Evolutionary conservation across 2,797 vertebrate species (phyloP).

Genomic region (Nyctalus aviator): DNA sequence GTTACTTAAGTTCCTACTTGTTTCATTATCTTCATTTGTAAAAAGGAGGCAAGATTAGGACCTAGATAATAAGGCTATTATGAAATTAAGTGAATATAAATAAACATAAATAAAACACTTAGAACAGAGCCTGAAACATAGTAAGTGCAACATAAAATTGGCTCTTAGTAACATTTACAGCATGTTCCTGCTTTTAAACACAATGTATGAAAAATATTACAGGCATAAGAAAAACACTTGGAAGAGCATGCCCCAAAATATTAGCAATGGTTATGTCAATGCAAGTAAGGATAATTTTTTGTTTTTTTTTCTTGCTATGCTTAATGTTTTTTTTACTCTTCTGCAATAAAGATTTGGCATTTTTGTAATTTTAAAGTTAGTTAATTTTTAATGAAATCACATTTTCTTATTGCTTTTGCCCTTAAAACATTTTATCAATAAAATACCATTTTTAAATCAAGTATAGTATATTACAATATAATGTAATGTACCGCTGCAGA

Average conservation of each 20-base stretch:
- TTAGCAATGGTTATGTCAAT: background rate
- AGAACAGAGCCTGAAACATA: background rate
- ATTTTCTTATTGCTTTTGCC: background rate
- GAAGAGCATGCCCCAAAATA: background rate
- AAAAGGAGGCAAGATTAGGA: background rate
- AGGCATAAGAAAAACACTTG: background rate
- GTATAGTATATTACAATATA: background rate
- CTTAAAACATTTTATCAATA: constrained; percentile 9
- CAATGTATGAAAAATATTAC: background rate
- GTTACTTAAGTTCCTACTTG: background rate
- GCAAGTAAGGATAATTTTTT: background rate
- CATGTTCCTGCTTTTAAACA: constrained; percentile 4
- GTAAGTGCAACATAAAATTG: background rate
- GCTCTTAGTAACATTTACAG: background rate
- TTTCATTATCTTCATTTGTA: background rate
- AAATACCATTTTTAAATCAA: background rate
- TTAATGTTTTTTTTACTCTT: background rate
- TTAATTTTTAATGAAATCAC: background rate
- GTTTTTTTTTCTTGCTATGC: background rate
- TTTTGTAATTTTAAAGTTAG: background rate
- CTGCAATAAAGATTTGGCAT: background rate
- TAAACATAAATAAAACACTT: constrained; percentile 19
- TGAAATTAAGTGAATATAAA: background rate
- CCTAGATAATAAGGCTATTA: background rate
- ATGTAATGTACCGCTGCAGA: background rate